Conservation (phyloP, 2,113 vertebrate genomes). For the Grammomys surdaster region DNA sequence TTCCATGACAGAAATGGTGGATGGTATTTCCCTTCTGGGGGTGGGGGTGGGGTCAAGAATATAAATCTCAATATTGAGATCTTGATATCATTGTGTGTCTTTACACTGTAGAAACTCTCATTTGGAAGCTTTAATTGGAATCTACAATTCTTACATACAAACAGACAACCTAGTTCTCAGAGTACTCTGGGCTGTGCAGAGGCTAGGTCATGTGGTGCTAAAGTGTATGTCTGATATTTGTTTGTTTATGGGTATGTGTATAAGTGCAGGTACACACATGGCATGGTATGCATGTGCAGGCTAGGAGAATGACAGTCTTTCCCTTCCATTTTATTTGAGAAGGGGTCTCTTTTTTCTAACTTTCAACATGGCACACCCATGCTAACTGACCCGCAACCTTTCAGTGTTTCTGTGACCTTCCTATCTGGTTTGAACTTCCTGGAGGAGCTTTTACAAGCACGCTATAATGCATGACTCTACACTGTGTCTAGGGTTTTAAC, state of each 20-base stretch:
- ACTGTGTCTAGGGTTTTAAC: not conserved
- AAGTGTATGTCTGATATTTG: not conserved
- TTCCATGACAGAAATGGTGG: not conserved
- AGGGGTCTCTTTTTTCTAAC: not conserved
- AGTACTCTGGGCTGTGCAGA: not conserved
- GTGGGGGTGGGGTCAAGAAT: not conserved
- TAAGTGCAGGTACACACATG: not conserved
- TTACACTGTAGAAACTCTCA: not conserved
- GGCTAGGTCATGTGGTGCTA: not conserved
- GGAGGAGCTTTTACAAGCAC: no score
- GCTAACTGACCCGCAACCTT: not conserved
- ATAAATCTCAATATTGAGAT: not conserved
- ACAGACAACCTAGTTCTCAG: not conserved
- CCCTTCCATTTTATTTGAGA: not conserved
- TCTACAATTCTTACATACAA: not conserved
- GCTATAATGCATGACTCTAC: no score
- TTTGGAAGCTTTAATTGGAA: not conserved
- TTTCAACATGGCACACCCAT: not conserved
- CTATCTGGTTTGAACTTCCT: not conserved
- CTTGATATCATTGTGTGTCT: not conserved
- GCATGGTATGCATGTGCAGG: no score
- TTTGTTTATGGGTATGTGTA: not conserved
- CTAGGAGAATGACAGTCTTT: not conserved
- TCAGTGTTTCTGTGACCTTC: not conserved
- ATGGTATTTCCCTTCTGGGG: not conserved